Base-by-base conservation (phyloP, 2,113 vertebrate species). In the Zapus hudsonius region DNA sequence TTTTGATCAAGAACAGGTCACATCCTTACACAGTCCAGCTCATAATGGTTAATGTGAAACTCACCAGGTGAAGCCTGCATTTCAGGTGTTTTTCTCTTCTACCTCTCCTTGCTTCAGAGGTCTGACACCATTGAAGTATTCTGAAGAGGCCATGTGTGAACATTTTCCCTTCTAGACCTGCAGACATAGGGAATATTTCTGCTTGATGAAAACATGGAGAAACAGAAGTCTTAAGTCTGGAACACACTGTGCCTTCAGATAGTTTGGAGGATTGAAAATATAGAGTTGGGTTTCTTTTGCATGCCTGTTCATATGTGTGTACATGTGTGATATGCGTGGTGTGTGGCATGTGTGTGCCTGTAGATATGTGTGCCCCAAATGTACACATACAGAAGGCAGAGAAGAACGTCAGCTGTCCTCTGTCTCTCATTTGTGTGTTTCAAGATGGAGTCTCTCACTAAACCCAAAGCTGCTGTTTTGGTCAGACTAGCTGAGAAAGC, bases 121-220 rank as follows among this genome's bases (percentile, higher is more conserved):
- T 25, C 33, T 78, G 19, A 27, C 13, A 16, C n/a, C 25, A 40
- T 38, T 7, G 15, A 15, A 87, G 15, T 31, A 23, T 76, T 66
- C 42, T 66, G 17, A 55, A 74, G 42, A 67, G 16, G 98, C 99
- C 98, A 96, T 98, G 98, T 98, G 97, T 97, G 96, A 98, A 97
- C 96, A 96, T 93, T 96, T 95, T 85, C 87, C 97, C 98, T 98
- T 97, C 97, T 99, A 99, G 98, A 99, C 98, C 98, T 98, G 98
- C 98, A 98, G 97, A 98, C 36, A 36, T 98, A 96, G n/a, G n/a
- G n/a, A n/a, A n/a, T n/a, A n/a, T n/a, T n/a, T n/a, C n/a, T n/a
- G n/a, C 97, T 98, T 98, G 97, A 97, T 98, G 98, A 98, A 98
- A 98, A 98, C 98, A 98, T 98, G 98, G 98, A 99, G 98, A 98